Evolutionary conservation across 2,888 invertebrate species (phyloP), one percentile per base, ranked within the genome.

Genomic region (Eupithecia subfuscata): DNA sequence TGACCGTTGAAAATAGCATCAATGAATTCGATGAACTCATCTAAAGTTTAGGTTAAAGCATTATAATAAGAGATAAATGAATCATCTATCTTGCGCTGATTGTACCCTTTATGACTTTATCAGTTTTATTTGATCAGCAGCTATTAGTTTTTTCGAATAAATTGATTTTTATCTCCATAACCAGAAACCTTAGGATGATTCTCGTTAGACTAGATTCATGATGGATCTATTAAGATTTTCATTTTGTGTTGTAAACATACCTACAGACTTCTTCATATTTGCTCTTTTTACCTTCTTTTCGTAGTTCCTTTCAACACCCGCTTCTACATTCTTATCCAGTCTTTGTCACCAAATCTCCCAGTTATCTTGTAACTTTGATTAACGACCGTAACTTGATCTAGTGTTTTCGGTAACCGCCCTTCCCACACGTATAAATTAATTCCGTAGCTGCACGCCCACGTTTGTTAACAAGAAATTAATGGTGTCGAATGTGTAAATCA

Each of bases 321-420:
- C 84, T 12, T 84, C 85, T 80, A 81, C 90, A 86, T 84, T 85
- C 82, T 82, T 75, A 82, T 79, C 78, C 81, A 84, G 86, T 89
- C 91, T 90, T 91, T 91, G 89, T 89, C 88, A 84, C 84, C 82
- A 79, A 84, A 86, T 77, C 77, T 82, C 79, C 85, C 80, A 84
- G 84, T 82, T 85, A 85, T 82, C 84, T 75, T 83, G 84, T 76
- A 78, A 83, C 85, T 90, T 90, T 92, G 90, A 93, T 92, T 92
- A 92, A 92, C 89, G 90, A 89, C 83, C 83, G 91, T 89, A 91
- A 91, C 88, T 82, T 83, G 90, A 93, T 89, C 87, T 85, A 83
- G 84, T 84, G 86, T 88, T 87, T 89, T 85, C 78, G 83, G 84
- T 84, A 84, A 83, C 84, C 82, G 84, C 83, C 81, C 87, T 79